Evolutionary conservation across 2,113 vertebrate species (phyloP).

Genomic region (Corydoras maculifer): DNA sequence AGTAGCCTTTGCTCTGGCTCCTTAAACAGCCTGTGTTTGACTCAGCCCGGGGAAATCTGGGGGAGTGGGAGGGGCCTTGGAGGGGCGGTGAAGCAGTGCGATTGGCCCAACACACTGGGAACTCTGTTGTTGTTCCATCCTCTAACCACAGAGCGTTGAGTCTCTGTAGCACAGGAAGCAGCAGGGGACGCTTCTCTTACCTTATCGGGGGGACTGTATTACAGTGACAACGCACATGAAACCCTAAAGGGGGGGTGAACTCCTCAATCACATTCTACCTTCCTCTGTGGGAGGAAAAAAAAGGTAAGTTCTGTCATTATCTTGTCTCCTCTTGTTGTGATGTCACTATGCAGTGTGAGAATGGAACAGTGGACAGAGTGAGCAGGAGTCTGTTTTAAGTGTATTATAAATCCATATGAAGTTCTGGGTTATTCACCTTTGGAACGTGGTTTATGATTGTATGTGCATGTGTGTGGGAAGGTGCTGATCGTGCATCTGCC

Average conservation of each 20-base stretch:
- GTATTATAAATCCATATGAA: neutral
- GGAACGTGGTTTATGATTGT: neutral
- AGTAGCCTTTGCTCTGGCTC: slow-evolving; percentile 25
- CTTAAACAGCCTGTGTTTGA: slow-evolving; percentile 33
- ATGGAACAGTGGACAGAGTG: slow-evolving; percentile 2
- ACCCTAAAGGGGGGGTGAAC: slow-evolving; percentile 16
- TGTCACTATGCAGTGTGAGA: slow-evolving; percentile 1
- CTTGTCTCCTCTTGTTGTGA: slow-evolving; percentile 8
- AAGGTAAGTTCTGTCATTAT: slow-evolving; percentile 58
- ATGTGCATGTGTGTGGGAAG: slow-evolving; percentile 7
- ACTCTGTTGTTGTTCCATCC: slow-evolving; percentile 57
- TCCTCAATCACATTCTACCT: slow-evolving; percentile 34
- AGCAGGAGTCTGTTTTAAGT: neutral
- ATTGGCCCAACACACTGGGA: slow-evolving; percentile 58
- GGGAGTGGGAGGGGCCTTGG: slow-evolving; percentile 30
- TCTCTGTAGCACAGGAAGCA: slow-evolving; percentile 54
- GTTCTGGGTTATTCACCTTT: neutral
- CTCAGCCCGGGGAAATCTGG: slow-evolving; percentile 53
- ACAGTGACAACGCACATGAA: slow-evolving; percentile 37
- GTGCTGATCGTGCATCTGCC: slow-evolving; percentile 6
- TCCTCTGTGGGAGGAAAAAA: slow-evolving; percentile 36
- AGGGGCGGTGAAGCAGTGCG: slow-evolving; percentile 20
- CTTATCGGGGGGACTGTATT: slow-evolving; percentile 44
- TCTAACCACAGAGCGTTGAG: slow-evolving; percentile 57
- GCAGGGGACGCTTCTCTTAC: slow-evolving; percentile 50